phyloP scores from a whole-genome alignment of 2,113 vertebrate genomes.

The Notiomystis cincta region DNA sequence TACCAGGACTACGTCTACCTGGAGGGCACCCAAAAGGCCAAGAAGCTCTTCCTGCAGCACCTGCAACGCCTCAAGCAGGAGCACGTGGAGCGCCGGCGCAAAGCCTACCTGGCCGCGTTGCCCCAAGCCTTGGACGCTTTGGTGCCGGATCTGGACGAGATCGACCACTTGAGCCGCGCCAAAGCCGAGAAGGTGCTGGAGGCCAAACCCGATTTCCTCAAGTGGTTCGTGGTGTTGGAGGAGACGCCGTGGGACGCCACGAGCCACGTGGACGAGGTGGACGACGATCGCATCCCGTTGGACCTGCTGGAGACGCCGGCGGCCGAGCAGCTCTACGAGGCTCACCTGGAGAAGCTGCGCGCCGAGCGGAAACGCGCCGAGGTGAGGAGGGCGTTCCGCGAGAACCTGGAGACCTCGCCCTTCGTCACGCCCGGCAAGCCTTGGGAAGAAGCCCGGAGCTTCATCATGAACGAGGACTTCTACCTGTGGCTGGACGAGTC shows the following conservation, averaged over 20 bases:
- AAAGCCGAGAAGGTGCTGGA: slow-evolving; percentile 88
- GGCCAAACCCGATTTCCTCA: slow-evolving; percentile 84
- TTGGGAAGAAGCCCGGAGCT: slow-evolving; percentile 95
- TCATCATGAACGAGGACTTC: slow-evolving; percentile 96
- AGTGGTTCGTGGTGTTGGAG: slow-evolving; percentile 93
- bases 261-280: slow-evolving; percentile 83
- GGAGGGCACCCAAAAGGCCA: slow-evolving; percentile 92
- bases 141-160: slow-evolving; percentile 86
- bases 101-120: slow-evolving; percentile 80
- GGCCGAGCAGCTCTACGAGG: slow-evolving; percentile 81
- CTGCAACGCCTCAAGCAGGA: slow-evolving; percentile 91
- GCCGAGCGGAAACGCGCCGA: slow-evolving; percentile 85
- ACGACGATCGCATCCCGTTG: slow-evolving; percentile 88
- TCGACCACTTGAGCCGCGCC: slow-evolving; percentile 86
- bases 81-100: slow-evolving; percentile 88
- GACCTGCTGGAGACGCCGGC: slow-evolving; percentile 87
- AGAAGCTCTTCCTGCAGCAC: slow-evolving; percentile 93
- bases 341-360: slow-evolving; percentile 86
- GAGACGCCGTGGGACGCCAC: slow-evolving; percentile 94
- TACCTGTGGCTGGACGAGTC: slow-evolving; percentile 92
- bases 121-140: slow-evolving; percentile 85
- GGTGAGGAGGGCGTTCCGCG: slow-evolving; percentile 87
- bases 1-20: slow-evolving; percentile 94
- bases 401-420: slow-evolving; percentile 84
- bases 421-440: slow-evolving; percentile 94